Percentiles rank a stretch among this genome's conserved stretches.
Conservation (phyloP, 2,797 vertebrate species). For the Tangara arthus region DNA sequence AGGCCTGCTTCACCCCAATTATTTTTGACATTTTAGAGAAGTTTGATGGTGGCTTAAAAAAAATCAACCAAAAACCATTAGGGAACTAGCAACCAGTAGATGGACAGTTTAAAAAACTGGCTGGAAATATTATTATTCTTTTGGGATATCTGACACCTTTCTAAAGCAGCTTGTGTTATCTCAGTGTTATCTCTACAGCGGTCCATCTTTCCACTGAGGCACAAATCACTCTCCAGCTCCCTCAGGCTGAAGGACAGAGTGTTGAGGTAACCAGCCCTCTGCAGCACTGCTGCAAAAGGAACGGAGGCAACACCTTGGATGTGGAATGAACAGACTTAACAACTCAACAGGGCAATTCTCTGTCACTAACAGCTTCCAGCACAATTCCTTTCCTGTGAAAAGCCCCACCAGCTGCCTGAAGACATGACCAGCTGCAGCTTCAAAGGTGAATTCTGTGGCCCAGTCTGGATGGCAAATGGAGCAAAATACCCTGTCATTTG, state of each 20-base stretch:
- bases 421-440: not conserved
- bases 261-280: not conserved
- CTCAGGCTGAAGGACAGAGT: not conserved
- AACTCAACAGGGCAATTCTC: not conserved
- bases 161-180: not conserved
- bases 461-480: not conserved
- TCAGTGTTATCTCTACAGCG: not conserved
- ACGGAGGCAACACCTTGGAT: not conserved
- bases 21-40: slow-evolving; percentile 28
- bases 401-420: not conserved
- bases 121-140: not conserved
- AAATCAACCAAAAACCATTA: not conserved
- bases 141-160: not conserved
- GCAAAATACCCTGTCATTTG: not conserved
- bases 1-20: slow-evolving; percentile 53
- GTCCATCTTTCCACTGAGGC: not conserved
- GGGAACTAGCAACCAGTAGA: not conserved
- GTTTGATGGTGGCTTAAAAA: not conserved
- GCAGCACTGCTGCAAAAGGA: not conserved
- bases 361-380: not conserved
- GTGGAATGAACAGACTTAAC: not conserved
- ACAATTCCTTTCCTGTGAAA: not conserved
- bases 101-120: not conserved
- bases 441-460: not conserved
- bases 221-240: not conserved